Conservation (phyloP, 2,888 invertebrate genomes). For the Zonitis immaculata region DNA sequence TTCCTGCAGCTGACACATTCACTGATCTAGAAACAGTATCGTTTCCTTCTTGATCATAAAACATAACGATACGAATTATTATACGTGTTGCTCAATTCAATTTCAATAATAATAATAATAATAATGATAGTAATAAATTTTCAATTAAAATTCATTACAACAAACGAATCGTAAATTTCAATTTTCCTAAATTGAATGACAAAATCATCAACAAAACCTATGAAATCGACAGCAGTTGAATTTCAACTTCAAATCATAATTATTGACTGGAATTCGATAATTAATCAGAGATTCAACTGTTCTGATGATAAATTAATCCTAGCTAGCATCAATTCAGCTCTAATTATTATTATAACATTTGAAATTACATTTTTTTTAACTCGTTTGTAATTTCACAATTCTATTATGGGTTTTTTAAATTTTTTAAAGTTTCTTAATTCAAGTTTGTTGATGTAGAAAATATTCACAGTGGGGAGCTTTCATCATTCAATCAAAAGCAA, state of each 20-base stretch:
- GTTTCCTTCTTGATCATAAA: slow-evolving; percentile 5
- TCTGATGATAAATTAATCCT: too few species aligned
- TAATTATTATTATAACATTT: too few species aligned
- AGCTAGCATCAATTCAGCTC: too few species aligned
- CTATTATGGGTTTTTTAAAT: slow-evolving; percentile 6
- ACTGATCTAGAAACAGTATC: slow-evolving; percentile 26
- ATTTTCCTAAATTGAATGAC: too few species aligned
- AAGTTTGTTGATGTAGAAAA: slow-evolving; percentile 26
- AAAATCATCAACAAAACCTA: too few species aligned
- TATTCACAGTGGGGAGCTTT: slow-evolving; percentile 26
- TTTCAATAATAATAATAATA: too few species aligned
- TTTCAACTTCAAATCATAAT: too few species aligned
- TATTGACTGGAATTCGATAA: too few species aligned
- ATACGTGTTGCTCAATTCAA: background rate
- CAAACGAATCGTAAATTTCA: too few species aligned
- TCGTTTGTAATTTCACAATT: background rate
- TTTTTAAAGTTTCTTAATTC: slow-evolving; percentile 17
- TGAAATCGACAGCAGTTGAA: too few species aligned
- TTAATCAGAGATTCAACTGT: too few species aligned
- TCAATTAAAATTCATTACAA: background rate
- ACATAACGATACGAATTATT: background rate
- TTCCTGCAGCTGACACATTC: slow-evolving; percentile 30
- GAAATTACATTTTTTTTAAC: too few species aligned
- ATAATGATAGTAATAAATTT: background rate
- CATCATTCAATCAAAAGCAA: slow-evolving; percentile 8